These are phyloP conservation scores for Chirona hameri DNA, from an alignment of 2,888 invertebrate species.

Conservation along the genomic window DNA sequence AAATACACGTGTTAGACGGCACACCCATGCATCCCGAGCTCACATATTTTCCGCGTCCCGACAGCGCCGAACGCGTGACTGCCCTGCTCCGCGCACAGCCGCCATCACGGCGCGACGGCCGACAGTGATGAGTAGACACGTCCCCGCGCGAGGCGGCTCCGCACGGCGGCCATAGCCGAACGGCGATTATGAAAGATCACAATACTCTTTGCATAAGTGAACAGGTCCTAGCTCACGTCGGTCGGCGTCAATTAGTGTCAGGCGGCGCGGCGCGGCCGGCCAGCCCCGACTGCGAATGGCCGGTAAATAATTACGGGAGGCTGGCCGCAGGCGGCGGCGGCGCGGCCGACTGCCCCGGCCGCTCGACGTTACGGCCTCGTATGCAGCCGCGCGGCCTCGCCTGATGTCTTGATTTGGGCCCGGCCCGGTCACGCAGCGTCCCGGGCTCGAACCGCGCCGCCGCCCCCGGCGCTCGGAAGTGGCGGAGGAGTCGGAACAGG, in stretches of 20 bases:
- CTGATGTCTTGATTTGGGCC: slow-evolving; percentile 6
- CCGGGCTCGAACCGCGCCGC: no score
- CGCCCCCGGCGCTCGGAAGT: no score
- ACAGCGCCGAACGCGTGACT: no score
- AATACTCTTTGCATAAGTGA: neutral
- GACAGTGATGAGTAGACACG: no score
- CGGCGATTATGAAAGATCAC: neutral
- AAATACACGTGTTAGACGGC: no score
- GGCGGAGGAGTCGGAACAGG: neutral
- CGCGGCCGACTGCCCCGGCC: no score
- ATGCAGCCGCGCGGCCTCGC: neutral
- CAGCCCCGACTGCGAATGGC: neutral
- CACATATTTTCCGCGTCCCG: no score
- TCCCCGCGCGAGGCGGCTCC: no score
- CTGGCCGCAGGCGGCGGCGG: neutral
- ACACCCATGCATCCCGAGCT: no score
- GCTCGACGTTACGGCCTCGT: neutral
- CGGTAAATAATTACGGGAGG: neutral
- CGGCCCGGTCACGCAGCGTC: neutral
- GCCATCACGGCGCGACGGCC: no score
- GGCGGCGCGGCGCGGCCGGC: neutral
- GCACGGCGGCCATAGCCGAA: neutral
- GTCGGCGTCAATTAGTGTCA: neutral
- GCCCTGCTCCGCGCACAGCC: no score
- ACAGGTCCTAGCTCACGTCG: neutral